Percentiles rank a stretch among this genome's conserved stretches.
Evolutionary conservation across 2,113 vertebrate species (phyloP).

Genomic region (Riparia riparia): DNA sequence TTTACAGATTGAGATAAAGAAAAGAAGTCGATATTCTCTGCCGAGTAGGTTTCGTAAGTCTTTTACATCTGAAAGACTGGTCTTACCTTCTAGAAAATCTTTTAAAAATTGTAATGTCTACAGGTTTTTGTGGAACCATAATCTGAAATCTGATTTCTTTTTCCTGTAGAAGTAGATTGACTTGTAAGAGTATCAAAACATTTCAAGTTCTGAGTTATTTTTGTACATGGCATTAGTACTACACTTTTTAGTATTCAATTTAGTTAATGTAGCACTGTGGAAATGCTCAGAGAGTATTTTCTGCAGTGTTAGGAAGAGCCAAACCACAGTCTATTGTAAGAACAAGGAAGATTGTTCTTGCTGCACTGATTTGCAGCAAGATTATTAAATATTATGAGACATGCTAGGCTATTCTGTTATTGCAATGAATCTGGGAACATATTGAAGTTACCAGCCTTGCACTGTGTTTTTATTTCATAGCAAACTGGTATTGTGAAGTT

Average conservation of each 20-base stretch:
- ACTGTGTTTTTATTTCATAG: background rate
- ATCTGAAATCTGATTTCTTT: background rate
- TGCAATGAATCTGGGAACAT: background rate
- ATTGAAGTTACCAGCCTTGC: background rate
- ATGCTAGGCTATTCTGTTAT: background rate
- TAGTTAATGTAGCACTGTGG: background rate
- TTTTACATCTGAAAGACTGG: background rate
- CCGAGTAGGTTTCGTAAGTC: background rate
- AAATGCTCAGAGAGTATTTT: conserved; percentile 6
- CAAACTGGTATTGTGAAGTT: background rate
- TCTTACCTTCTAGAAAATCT: background rate
- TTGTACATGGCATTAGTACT: background rate
- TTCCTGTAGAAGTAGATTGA: background rate
- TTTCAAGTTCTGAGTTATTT: background rate
- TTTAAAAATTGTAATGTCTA: background rate
- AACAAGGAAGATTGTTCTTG: conserved; percentile 33
- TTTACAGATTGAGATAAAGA: background rate
- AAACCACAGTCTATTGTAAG: background rate
- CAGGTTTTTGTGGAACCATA: background rate
- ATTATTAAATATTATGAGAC: conserved; percentile 26
- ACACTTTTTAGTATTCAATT: background rate
- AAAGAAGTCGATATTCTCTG: background rate
- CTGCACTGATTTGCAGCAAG: background rate
- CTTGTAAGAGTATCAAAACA: background rate
- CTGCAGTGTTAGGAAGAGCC: background rate